Percentiles rank a stretch among this genome's conserved stretches.
These are phyloP conservation scores for Octomys mimax DNA, from an alignment of 2,797 vertebrate species.

Conservation along the genomic window DNA sequence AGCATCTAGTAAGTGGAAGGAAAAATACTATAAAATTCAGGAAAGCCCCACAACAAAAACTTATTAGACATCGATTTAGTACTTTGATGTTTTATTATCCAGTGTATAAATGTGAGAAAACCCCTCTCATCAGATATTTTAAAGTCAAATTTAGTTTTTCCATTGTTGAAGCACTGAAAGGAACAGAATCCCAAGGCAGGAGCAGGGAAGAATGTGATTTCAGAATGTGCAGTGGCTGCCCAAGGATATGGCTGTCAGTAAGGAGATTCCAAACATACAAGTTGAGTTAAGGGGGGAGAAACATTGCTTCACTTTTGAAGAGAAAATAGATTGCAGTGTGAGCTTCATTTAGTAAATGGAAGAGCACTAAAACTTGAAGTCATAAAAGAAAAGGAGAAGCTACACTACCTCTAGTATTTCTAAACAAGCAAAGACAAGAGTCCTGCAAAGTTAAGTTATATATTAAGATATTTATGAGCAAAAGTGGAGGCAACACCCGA, in stretches of 20 bases:
- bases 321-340: neutral
- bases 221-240: neutral
- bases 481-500: neutral
- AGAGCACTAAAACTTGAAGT: constrained; percentile 1
- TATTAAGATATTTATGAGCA: neutral
- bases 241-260: neutral
- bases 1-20: neutral
- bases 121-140: neutral
- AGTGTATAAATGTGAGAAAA: neutral
- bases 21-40: neutral
- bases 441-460: neutral
- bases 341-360: neutral
- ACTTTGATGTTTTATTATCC: neutral
- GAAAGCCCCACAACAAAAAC: neutral
- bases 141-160: constrained; percentile 41
- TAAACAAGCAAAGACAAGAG: neutral
- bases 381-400: neutral
- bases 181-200: neutral
- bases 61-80: constrained; percentile 20
- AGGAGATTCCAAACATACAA: neutral
- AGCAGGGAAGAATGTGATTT: neutral
- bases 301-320: neutral
- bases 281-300: neutral
- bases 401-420: neutral
- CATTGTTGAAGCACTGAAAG: constrained; percentile 29